Evolutionary conservation across 2,113 vertebrate genomes (phyloP), one percentile per base, ranked within the genome.

Genomic region (Dipodomys stephensi): DNA sequence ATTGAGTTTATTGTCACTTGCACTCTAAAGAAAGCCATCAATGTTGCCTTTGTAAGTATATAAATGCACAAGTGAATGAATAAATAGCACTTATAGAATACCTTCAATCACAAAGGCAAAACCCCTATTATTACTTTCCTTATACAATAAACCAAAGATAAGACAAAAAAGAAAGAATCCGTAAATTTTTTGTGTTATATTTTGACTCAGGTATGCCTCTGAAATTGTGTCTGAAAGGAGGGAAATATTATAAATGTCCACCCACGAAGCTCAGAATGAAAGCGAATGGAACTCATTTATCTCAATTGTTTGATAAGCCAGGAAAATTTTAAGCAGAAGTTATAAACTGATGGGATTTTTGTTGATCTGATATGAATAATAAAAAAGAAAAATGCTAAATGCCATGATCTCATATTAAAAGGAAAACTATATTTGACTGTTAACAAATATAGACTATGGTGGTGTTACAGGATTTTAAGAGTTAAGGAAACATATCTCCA

Each of bases 311-410:
- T 4, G 5, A 91, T 86, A 93, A 77, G 73, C 49, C 35, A 87
- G 60, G 84, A 44, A 77, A 83, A 68, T 65, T 96, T 96, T 92
- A 72, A 18, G 28, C 22, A 74, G 68, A 91, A 90, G 13, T 83
- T 89, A 74, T 80, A 96, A 92, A 85, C 30, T 76, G n/a, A 62
- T 90, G 30, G 15, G 16, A 94, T 89, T 95, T 96, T 95, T 92
- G 73, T 88, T 97, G 81, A 89, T 83, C 71, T 90, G 64, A 89
- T 76, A 16, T 93, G 49, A 73, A 93, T 90, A 92, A 83, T 90
- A 94, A 88, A 53, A 53, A n/a, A 94, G 1, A 5, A 35, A 96
- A 88, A 88, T 53, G 72, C 2, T 78, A 69, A n/a, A 78, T 77
- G n/a, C 44, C 20, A 87, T 3, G 4, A 87, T 67, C 88, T 22